Conservation (phyloP, 2,797 vertebrate genomes). For the Myotis findleyi region DNA sequence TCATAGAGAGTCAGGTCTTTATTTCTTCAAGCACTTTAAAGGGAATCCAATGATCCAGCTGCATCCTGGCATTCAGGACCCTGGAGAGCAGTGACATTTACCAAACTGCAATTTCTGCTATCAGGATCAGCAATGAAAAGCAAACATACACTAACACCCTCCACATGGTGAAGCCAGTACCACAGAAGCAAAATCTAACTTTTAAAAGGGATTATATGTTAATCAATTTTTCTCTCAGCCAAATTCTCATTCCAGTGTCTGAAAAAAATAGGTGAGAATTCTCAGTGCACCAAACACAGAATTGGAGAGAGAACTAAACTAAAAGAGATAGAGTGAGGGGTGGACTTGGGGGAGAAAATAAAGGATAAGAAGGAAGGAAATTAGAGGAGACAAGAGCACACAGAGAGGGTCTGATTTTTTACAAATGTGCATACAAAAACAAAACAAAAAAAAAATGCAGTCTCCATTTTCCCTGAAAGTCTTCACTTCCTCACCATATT, state of each 20-base stretch:
- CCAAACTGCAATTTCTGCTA: neutral
- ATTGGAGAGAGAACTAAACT: neutral
- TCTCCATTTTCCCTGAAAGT: neutral
- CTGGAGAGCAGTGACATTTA: neutral
- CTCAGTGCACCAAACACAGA: neutral
- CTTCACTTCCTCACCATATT: neutral
- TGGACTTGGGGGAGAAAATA: rapidly evolving
- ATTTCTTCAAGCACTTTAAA: neutral
- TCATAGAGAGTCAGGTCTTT: neutral
- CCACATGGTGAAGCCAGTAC: neutral
- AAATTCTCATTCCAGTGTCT: neutral
- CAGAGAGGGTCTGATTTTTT: neutral
- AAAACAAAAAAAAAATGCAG: neutral
- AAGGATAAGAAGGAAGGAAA: rapidly evolving
- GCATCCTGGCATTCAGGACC: neutral
- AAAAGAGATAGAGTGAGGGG: neutral
- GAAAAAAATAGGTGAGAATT: neutral
- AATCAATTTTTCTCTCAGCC: neutral
- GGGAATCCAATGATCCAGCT: neutral
- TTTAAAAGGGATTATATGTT: neutral
- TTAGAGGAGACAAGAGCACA: neutral
- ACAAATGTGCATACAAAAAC: neutral
- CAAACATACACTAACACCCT: neutral
- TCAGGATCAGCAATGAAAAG: neutral
- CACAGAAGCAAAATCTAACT: neutral